Conservation (phyloP, 2,113 vertebrate species). For the Campylorhamphus procurvoides region DNA sequence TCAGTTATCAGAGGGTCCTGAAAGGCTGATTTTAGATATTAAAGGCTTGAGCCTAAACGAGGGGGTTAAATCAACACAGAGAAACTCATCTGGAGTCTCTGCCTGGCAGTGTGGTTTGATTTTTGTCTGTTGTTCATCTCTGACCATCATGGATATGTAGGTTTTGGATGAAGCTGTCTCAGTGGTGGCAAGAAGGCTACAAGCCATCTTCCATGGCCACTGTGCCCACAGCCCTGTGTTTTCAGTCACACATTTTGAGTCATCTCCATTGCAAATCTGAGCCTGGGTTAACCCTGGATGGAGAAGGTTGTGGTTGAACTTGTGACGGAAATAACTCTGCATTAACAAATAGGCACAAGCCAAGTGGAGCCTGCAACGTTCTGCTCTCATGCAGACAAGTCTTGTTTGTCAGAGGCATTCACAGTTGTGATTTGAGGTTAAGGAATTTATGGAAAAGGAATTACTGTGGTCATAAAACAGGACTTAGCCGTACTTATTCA, state of each 20-base stretch:
- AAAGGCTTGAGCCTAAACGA: neutral
- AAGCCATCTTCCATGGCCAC: neutral
- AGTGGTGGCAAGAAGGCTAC: neutral
- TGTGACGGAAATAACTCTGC: neutral
- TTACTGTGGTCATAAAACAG: constrained; percentile 40
- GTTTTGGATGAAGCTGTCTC: neutral
- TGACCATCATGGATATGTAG: neutral
- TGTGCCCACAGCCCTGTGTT: neutral
- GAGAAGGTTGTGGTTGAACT: neutral
- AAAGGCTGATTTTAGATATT: neutral
- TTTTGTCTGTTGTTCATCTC: neutral
- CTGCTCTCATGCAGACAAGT: constrained; percentile 14
- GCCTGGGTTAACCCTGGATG: neutral
- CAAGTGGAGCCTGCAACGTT: neutral
- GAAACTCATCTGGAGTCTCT: neutral
- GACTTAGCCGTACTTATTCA: constrained; percentile 11
- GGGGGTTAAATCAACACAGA: neutral
- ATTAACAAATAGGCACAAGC: neutral
- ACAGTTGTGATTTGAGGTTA: constrained; percentile 23
- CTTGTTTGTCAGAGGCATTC: constrained; percentile 33
- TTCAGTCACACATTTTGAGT: neutral
- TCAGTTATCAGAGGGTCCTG: neutral
- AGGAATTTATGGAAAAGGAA: constrained; percentile 48
- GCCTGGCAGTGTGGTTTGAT: neutral
- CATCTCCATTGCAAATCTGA: neutral